Evolutionary conservation across 2,888 invertebrate genomes (phyloP), one percentile per base, ranked within the genome.

Genomic region (Nomada ruficornis): DNA sequence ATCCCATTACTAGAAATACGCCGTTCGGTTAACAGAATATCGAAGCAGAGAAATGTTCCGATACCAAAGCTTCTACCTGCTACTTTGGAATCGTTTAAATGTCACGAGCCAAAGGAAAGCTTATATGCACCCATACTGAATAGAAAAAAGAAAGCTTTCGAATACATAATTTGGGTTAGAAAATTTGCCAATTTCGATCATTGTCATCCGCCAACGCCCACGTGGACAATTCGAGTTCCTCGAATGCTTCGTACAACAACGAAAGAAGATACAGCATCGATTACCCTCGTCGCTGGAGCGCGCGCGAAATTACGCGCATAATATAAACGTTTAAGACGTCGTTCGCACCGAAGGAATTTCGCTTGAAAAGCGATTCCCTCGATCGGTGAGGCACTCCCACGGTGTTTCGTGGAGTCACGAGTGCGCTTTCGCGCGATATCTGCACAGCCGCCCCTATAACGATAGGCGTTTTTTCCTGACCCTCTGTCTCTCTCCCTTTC

Each of bases 361-460:
- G 44, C 64, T 52, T 44, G 60, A 75, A 78, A 69, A 67, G 60
- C 79, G 65, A 76, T 74, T 72, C 64, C 54, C 68, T 64, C 57
- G 29, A 20, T 50, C 42, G 42, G 36, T 29, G 20, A 60, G 77
- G 82, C 85, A 84, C 87, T 87, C 85, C 87, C 82, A 86, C 82
- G 73, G 85, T 70, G 59, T 76, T 59, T 62, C 62, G 83, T 75
- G 67, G 73, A 86, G 86, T 87, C 85, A 88, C 88, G 86, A 89
- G 85, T 82, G 90, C 87, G 87, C 88, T 89, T 89, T 90, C 86
- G 88, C 88, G 83, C 84, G 83, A 78, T 90, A 89, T 90, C 89
- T 88, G 26, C 54, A 55, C 83, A 77, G 84, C 85, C 85, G 88
- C 85, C 79, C 84, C 89, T 87, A 85, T 90, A 87, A 90, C 90